These are phyloP conservation scores for Chrysolina haemoptera DNA, from an alignment of 2,888 invertebrate genomes.

Conservation along the genomic window DNA sequence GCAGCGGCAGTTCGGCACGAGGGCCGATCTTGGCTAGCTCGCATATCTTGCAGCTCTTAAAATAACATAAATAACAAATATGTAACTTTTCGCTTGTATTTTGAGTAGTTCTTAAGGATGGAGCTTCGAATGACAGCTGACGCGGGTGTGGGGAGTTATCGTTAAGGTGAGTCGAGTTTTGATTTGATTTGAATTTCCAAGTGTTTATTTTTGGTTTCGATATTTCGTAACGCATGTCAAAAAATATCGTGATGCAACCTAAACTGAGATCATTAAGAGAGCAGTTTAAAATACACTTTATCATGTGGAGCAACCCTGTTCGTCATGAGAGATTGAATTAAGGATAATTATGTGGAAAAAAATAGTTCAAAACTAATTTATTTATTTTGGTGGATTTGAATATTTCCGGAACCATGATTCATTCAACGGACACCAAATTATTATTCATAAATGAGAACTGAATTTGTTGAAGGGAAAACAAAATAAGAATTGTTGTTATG, in stretches of 20 bases:
- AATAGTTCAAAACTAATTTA: no score
- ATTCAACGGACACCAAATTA: no score
- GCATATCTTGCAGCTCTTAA: constrained; percentile 47
- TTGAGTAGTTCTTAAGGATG: constrained; percentile 45
- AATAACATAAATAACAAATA: constrained; percentile 38
- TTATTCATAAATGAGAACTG: no score
- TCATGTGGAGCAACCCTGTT: no score
- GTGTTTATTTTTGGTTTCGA: constrained; percentile 14
- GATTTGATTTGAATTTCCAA: neutral
- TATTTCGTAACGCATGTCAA: constrained; percentile 11
- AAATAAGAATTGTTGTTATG: no score
- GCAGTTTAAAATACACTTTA: neutral
- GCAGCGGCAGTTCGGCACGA: constrained; percentile 67
- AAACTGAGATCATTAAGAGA: neutral
- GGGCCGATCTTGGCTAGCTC: constrained; percentile 60
- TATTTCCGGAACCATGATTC: no score
- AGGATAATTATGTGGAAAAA: no score
- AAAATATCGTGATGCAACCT: constrained; percentile 9
- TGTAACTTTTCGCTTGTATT: constrained; percentile 51
- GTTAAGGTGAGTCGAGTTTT: constrained; percentile 40
- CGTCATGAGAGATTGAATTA: no score
- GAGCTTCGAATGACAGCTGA: constrained; percentile 46
- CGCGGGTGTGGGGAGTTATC: constrained; percentile 40
- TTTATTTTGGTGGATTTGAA: no score
- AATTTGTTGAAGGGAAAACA: no score